Percentiles rank a stretch among this genome's conserved stretches.
Evolutionary conservation across 2,797 vertebrate species (phyloP).

Genomic region (Lutjanus argentimaculatus): DNA sequence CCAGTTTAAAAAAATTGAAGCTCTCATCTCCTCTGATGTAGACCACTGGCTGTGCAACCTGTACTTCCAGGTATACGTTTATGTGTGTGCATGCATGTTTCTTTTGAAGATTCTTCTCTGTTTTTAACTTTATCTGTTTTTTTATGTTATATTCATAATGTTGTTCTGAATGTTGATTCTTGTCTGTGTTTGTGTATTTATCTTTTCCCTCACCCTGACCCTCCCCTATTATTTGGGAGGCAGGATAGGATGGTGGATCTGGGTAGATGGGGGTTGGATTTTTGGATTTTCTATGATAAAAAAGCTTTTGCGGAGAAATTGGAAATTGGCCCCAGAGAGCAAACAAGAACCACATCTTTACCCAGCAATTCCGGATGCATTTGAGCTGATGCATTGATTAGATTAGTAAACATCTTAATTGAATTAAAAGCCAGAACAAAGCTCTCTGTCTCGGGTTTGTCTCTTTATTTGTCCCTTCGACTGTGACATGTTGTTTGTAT

Average conservation of each 20-base stretch:
- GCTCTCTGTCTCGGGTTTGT: slow-evolving; percentile 64
- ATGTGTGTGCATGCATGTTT: slow-evolving; percentile 1
- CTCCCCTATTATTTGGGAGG: slow-evolving; percentile 45
- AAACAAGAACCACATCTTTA: slow-evolving; percentile 84
- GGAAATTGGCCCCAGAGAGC: slow-evolving; percentile 84
- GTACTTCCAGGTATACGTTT: slow-evolving; percentile 92
- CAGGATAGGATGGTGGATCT: slow-evolving; percentile 46
- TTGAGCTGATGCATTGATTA: slow-evolving; percentile 83
- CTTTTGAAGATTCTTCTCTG: slow-evolving; percentile 11
- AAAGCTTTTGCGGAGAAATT: slow-evolving; percentile 75
- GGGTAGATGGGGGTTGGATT: slow-evolving; percentile 42
- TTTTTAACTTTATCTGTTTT: background rate
- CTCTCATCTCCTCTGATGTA: slow-evolving; percentile 90
- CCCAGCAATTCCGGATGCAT: slow-evolving; percentile 82
- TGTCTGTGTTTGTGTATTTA: background rate
- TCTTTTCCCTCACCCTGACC: slow-evolving; percentile 19
- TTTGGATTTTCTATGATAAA: slow-evolving; percentile 72
- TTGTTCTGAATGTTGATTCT: background rate
- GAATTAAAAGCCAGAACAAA: slow-evolving; percentile 84
- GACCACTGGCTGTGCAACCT: slow-evolving; percentile 96
- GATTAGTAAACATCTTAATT: slow-evolving; percentile 86
- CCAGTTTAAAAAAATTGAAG: slow-evolving; percentile 91
- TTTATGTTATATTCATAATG: slow-evolving; percentile 1
- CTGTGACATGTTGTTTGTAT: slow-evolving; percentile 75
- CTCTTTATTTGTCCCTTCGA: slow-evolving; percentile 65